phyloP scores from a whole-genome alignment of 2,113 vertebrate species.

The Rhineura floridana region DNA sequence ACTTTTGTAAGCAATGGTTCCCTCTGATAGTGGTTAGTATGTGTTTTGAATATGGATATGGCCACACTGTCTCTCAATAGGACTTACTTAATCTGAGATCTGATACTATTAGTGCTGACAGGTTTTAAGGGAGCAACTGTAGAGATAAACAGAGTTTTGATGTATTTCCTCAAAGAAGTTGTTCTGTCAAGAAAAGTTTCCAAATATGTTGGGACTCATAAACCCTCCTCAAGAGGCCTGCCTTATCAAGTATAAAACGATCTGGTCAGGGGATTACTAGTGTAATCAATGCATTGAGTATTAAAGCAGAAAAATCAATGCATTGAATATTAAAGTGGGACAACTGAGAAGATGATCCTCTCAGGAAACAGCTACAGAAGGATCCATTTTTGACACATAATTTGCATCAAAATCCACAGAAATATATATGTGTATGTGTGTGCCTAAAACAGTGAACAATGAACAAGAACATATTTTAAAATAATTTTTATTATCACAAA shows the following conservation, averaged over 20 bases:
- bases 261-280: constrained; percentile 55
- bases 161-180: constrained; percentile 75
- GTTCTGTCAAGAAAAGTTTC: constrained; percentile 71
- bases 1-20: constrained; percentile 34
- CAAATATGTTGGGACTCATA: constrained; percentile 62
- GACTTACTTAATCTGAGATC: constrained; percentile 67
- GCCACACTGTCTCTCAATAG: constrained; percentile 57
- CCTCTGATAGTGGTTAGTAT: constrained; percentile 43
- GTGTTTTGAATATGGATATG: constrained; percentile 68
- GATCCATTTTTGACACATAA: constrained; percentile 43
- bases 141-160: constrained; percentile 72
- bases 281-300: constrained; percentile 64
- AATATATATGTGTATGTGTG: not conserved
- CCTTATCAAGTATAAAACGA: constrained; percentile 70
- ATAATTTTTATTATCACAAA: not conserved
- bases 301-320: constrained; percentile 42
- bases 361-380: constrained; percentile 54
- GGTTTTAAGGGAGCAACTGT: constrained; percentile 72
- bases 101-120: constrained; percentile 74
- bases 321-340: constrained; percentile 27
- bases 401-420: constrained; percentile 15
- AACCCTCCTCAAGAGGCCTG: constrained; percentile 66
- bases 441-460: not conserved
- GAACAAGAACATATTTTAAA: not conserved
- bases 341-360: constrained; percentile 45